Conservation (phyloP, 2,113 vertebrate genomes). For the Cyprinodon tularosa region DNA sequence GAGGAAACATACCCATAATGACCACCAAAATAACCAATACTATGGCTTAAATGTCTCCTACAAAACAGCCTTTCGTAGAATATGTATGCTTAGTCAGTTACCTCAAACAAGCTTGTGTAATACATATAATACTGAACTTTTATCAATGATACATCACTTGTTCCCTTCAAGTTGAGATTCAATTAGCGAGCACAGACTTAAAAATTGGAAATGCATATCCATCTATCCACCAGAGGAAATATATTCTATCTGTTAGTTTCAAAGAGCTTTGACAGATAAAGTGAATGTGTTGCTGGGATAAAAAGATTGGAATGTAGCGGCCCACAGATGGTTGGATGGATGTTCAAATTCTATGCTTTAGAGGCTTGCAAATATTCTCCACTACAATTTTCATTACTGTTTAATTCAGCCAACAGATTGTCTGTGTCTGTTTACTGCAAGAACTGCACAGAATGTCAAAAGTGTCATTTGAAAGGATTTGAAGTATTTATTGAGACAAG, state of each 20-base stretch:
- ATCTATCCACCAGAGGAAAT: constrained; percentile 43
- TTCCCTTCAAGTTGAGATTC: constrained; percentile 40
- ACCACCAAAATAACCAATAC: constrained; percentile 2
- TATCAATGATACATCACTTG: constrained; percentile 32
- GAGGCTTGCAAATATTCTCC: constrained; percentile 9
- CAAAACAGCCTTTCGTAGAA: not conserved
- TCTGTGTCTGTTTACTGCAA: not conserved
- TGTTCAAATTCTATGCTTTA: constrained; percentile 21
- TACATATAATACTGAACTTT: constrained; percentile 8
- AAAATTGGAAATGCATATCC: constrained; percentile 38
- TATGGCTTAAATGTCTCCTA: constrained; percentile 13
- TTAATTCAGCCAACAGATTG: constrained; percentile 23
- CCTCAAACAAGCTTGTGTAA: not conserved
- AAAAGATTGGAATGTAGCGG: constrained; percentile 29
- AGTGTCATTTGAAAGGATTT: not conserved
- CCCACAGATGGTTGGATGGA: constrained; percentile 35
- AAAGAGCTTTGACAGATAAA: constrained; percentile 46
- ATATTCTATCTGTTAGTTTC: constrained; percentile 53
- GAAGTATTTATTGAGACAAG: not conserved
- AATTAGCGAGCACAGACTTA: constrained; percentile 45
- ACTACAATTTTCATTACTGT: constrained; percentile 42
- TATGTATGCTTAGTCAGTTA: not conserved
- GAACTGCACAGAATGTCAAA: constrained; percentile 15
- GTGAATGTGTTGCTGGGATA: constrained; percentile 44
- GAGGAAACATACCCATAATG: not conserved